A percentile compares a stretch with the other conserved stretches of the same genome.
Evolutionary conservation across 2,888 invertebrate genomes (phyloP).

Genomic region (Cantharis flavilabris): DNA sequence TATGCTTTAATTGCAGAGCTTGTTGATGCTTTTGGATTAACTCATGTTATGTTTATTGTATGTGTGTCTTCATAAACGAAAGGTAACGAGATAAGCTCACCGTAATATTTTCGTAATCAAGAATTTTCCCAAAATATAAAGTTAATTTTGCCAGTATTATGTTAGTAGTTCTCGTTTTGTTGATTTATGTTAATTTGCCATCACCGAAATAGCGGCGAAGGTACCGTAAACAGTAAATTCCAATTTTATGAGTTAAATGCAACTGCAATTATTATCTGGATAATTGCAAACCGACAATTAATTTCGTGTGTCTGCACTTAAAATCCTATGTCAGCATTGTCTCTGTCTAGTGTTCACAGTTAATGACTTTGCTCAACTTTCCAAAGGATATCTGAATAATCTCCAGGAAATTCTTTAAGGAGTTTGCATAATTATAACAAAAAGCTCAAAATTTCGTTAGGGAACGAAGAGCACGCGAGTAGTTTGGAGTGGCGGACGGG

Average conservation of each 20-base stretch:
- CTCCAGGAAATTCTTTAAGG: constrained; percentile 19
- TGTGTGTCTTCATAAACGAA: constrained; percentile 23
- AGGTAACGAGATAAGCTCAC: constrained; percentile 13
- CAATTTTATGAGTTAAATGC: constrained; percentile 14
- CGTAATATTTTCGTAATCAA: not conserved
- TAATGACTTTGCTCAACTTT: constrained; percentile 27
- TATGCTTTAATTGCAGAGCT: constrained; percentile 34
- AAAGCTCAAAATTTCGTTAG: not conserved
- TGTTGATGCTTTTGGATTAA: constrained; percentile 29
- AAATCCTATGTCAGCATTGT: constrained; percentile 20
- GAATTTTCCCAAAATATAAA: not conserved
- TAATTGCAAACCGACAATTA: constrained; percentile 29
- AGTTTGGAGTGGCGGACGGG: not conserved
- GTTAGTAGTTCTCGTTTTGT: not conserved
- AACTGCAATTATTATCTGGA: constrained; percentile 21
- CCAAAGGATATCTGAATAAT: constrained; percentile 21
- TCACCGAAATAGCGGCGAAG: not conserved
- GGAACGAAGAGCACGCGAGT: not conserved
- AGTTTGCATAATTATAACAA: not conserved
- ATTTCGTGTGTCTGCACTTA: constrained; percentile 25
- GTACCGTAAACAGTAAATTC: not conserved
- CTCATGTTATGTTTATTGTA: constrained; percentile 23
- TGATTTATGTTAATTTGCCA: not conserved
- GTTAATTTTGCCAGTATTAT: not conserved
- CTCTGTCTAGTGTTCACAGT: constrained; percentile 12